Evolutionary conservation across 1,140 invertebrate species (phyloP).

Genomic region (Aradophagus sp.): DNA sequence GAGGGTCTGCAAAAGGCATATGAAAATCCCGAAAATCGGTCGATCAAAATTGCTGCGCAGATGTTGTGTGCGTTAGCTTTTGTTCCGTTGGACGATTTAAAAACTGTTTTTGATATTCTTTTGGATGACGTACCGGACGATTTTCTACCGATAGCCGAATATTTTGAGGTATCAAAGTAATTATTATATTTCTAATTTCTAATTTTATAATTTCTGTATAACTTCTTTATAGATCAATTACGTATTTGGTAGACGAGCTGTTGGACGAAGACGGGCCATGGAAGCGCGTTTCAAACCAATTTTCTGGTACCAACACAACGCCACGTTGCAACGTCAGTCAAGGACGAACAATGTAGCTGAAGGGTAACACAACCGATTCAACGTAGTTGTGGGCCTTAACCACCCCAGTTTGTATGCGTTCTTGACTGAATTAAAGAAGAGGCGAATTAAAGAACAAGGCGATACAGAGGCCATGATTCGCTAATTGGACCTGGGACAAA

Average conservation of each 20-base stretch:
- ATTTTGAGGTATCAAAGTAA: background rate
- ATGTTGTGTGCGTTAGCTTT: constrained; percentile 1
- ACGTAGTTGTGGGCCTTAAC: too few relatives aligned
- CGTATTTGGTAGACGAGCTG: background rate
- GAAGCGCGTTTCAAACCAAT: background rate
- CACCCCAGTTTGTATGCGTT: background rate
- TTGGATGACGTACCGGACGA: background rate
- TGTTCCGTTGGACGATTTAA: background rate
- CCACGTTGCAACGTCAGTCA: background rate
- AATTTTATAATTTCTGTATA: background rate
- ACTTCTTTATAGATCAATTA: constrained; percentile 3
- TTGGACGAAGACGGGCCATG: background rate
- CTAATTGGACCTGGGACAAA: background rate
- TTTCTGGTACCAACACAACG: background rate
- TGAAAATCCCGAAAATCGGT: background rate
- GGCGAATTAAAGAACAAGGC: too few relatives aligned
- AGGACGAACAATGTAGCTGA: background rate
- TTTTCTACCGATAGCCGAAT: background rate
- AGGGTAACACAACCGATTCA: background rate
- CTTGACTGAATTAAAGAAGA: background rate
- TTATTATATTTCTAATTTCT: background rate
- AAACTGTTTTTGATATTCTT: background rate
- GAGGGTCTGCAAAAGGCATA: constrained; percentile 1
- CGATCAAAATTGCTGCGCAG: background rate
- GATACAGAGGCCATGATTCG: background rate